Conservation (phyloP, 2,888 invertebrate genomes). For the Maniola hyperantus region DNA sequence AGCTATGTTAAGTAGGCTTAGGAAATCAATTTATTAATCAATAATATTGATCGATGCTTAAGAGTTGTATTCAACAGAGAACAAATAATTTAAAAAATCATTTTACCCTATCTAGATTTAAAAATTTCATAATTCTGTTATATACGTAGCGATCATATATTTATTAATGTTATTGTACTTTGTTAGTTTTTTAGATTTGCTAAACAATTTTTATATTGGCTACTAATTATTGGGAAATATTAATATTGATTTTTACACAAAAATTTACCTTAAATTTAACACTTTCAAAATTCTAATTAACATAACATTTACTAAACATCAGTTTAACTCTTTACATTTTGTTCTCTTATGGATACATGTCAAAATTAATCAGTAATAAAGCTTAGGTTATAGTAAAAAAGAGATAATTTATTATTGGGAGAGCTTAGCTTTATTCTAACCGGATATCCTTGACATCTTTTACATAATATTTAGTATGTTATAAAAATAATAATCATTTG, state of each 20-base stretch:
- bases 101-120: background rate
- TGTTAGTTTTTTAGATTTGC: background rate
- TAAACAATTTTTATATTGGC: background rate
- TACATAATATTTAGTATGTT: slow-evolving; percentile 38
- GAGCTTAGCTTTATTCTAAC: slow-evolving; percentile 49
- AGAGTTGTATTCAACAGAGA: slow-evolving; percentile 34
- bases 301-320: slow-evolving; percentile 4
- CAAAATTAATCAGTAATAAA: slow-evolving; percentile 25
- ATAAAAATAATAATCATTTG: slow-evolving; percentile 42
- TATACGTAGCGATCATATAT: background rate
- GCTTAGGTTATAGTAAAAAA: slow-evolving; percentile 39
- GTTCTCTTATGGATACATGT: slow-evolving; percentile 37
- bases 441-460: slow-evolving; percentile 42
- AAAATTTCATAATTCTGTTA: background rate
- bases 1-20: slow-evolving; percentile 37
- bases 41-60: slow-evolving; percentile 28
- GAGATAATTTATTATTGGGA: slow-evolving; percentile 34
- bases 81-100: slow-evolving; percentile 5
- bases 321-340: slow-evolving; percentile 3
- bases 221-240: no score
- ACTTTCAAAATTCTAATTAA: background rate
- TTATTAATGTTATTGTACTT: no score
- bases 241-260: background rate
- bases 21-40: slow-evolving; percentile 23
- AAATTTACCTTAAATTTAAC: background rate